Base-by-base conservation (phyloP, 2,797 vertebrate genomes). In the Hafferia zeledoni region DNA sequence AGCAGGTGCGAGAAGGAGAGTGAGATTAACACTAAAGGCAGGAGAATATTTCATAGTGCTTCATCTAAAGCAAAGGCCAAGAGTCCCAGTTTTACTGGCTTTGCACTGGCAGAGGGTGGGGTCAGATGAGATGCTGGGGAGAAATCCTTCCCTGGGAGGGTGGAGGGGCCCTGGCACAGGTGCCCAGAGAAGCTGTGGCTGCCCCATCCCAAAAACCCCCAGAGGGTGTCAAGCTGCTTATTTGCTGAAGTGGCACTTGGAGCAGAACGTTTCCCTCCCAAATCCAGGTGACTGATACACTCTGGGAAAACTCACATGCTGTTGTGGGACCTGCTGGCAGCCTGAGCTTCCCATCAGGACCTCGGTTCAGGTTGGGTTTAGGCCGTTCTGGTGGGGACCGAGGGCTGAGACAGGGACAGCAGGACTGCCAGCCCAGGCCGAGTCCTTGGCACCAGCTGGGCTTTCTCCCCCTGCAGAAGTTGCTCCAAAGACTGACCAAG, bases 1-100 rank as follows among this genome's bases (percentile, higher is more conserved):
- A 95, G 88, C 93, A 96, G 95, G 92, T 97, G 72, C 65, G 53
- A 75, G 52, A 65, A 49, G 41, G 75, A 49, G 69, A 89, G 63
- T 33, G 83, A 93, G 71, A 86, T 94, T 78, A 87, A 82, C 59
- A 37, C 25, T 7, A n/a, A 82, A 90, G 53, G 55, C 65, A 71
- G 77, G 79, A 74, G 60, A 65, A 12, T 76, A 35, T 68, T 81
- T 75, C 52, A 53, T 52, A 31, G 75, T 65, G 88, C 64, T 95
- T 75, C 27, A 9, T 67, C 83, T 74, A 68, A 90, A 83, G 81
- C 52, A 55, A 83, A 86, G 84, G 49, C 57, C 46, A 27, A 15
- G 52, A 78, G 72, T 28, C 17, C 8, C n/a, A 9, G 25, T 50
- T 65, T 33, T 46, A 65, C 52, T 57, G 52, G 30, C 72, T 59